These are phyloP conservation scores for Podargus strigoides DNA, from an alignment of 2,797 vertebrate genomes.

Conservation along the genomic window DNA sequence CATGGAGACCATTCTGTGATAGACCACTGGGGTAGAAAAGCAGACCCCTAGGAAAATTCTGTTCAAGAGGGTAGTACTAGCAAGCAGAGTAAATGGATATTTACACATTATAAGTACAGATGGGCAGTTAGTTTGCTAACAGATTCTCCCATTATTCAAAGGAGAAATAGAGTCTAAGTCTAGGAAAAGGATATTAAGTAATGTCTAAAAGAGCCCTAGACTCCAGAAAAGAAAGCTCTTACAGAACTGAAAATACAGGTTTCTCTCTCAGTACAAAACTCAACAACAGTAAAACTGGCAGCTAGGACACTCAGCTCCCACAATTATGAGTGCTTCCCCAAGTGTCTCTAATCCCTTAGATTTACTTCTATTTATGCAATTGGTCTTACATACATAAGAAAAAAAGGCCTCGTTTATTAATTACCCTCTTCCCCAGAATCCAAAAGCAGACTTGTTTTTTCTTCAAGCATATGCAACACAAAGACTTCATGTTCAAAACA, in stretches of 20 bases:
- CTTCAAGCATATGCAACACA: neutral
- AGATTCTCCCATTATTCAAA: neutral
- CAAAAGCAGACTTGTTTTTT: neutral
- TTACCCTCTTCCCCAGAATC: neutral
- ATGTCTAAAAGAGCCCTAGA: neutral
- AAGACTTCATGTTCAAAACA: neutral
- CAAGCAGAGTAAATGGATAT: neutral
- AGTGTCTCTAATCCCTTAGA: neutral
- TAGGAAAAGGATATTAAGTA: neutral
- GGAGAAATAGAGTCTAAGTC: neutral
- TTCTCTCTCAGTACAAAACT: neutral
- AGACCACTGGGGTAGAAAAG: neutral
- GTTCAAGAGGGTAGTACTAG: neutral
- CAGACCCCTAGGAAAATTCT: neutral
- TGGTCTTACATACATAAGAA: accelerated
- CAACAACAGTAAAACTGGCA: neutral
- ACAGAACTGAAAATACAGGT: neutral
- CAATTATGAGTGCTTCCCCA: neutral
- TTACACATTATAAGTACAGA: accelerated
- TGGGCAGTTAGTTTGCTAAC: neutral
- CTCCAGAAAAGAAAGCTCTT: neutral
- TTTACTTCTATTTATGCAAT: neutral
- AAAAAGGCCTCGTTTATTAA: accelerated
- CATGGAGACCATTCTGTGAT: accelerated
- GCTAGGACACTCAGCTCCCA: neutral